A percentile compares a stretch with the other conserved stretches of the same genome.
Evolutionary conservation across 2,113 vertebrate genomes (phyloP).

Genomic region (Phyllopteryx taeniolatus): DNA sequence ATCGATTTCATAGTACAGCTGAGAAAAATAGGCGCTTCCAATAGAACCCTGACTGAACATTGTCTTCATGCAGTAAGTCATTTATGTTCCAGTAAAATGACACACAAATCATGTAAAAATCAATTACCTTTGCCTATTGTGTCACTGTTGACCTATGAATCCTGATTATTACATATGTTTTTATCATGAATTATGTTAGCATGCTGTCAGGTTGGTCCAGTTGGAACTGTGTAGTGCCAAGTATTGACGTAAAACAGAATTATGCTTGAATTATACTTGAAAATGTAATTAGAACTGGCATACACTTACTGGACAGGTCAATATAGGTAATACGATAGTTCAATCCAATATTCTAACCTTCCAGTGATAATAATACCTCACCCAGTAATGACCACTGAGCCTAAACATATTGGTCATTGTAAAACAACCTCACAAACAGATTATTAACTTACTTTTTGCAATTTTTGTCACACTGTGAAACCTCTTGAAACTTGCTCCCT

Average conservation of each 20-base stretch:
- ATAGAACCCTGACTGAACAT: not conserved
- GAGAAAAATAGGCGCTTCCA: not conserved
- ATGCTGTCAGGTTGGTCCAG: not conserved
- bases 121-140: not conserved
- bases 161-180: not conserved
- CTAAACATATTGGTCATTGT: not conserved
- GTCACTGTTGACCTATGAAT: not conserved
- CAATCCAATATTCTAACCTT: too few species aligned
- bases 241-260: too few species aligned
- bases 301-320: not conserved
- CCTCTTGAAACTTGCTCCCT: not conserved
- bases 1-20: conserved; percentile 2
- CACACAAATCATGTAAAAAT: not conserved
- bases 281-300: too few species aligned
- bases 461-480: not conserved
- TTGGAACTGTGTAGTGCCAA: too few species aligned
- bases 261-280: too few species aligned
- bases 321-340: not conserved
- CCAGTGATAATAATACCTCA: not conserved
- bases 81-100: not conserved
- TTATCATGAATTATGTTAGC: not conserved
- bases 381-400: not conserved
- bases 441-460: conserved; percentile 2
- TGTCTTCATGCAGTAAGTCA: not conserved
- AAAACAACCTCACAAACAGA: conserved; percentile 5